Conservation (phyloP, 2,113 vertebrate genomes). For the Notothenia rossii region DNA sequence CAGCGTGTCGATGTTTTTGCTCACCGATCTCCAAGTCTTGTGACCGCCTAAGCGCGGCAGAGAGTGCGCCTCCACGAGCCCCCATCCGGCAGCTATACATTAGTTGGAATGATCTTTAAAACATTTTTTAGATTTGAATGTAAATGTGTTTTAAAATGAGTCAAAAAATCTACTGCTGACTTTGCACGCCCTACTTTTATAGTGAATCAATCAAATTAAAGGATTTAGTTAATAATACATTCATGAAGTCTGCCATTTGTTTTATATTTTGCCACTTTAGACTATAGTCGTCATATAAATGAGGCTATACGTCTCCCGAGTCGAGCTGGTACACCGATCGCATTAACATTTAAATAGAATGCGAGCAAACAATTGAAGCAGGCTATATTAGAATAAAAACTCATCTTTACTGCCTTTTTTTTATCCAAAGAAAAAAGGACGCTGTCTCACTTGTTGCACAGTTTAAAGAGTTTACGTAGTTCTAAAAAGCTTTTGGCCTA, state of each 20-base stretch:
- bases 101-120: neutral
- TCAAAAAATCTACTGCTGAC: neutral
- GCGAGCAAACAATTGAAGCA: neutral
- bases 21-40: slow-evolving; percentile 77
- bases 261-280: neutral
- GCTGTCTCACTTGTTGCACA: slow-evolving; percentile 2
- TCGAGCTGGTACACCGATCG: neutral
- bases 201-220: neutral
- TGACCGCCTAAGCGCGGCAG: slow-evolving; percentile 77
- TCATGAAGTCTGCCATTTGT: neutral
- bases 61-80: slow-evolving; percentile 69
- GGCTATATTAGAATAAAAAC: neutral
- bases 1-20: slow-evolving; percentile 70
- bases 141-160: neutral
- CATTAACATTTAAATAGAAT: neutral
- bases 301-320: neutral
- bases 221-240: neutral
- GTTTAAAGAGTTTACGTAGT: neutral
- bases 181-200: neutral
- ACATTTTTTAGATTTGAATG: fast-evolving
- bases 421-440: neutral
- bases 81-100: slow-evolving; percentile 31
- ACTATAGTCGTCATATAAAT: neutral
- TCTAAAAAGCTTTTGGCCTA: neutral
- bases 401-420: neutral